Evolutionary conservation across 1,140 invertebrate genomes (phyloP).

Genomic region (Maniola jurtina): DNA sequence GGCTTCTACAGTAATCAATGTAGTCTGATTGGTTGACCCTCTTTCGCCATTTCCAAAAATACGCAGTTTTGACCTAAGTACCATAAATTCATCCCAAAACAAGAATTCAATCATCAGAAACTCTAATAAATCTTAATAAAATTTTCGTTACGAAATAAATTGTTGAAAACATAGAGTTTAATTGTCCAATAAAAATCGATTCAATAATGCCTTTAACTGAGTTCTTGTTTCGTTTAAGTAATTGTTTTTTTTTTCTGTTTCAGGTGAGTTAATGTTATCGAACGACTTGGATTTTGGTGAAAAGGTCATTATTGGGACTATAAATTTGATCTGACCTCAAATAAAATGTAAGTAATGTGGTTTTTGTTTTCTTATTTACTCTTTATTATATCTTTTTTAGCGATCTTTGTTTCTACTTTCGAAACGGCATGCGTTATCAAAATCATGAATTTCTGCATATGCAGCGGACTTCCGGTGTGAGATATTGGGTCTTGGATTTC

Average conservation of each 20-base stretch:
- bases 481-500: too few relatives aligned
- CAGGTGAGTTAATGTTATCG: slow-evolving; percentile 51
- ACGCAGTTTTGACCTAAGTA: too few relatives aligned
- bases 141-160: not conserved
- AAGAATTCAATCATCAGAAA: not conserved
- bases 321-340: not conserved
- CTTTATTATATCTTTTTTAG: not conserved
- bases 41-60: too few relatives aligned
- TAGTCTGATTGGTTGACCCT: too few relatives aligned
- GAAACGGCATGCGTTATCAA: not conserved
- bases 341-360: not conserved
- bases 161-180: slow-evolving; percentile 12
- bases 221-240: slow-evolving; percentile 49
- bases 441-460: too few relatives aligned
- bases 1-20: too few relatives aligned
- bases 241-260: slow-evolving; percentile 47
- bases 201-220: slow-evolving; percentile 41
- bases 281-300: slow-evolving; percentile 25
- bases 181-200: slow-evolving; percentile 44
- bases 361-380: not conserved
- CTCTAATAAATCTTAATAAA: not conserved
- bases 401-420: too few relatives aligned
- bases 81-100: too few relatives aligned
- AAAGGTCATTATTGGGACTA: slow-evolving; percentile 10
- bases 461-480: too few relatives aligned